phyloP scores from a whole-genome alignment of 2,797 vertebrate genomes.

The Alca torda region DNA sequence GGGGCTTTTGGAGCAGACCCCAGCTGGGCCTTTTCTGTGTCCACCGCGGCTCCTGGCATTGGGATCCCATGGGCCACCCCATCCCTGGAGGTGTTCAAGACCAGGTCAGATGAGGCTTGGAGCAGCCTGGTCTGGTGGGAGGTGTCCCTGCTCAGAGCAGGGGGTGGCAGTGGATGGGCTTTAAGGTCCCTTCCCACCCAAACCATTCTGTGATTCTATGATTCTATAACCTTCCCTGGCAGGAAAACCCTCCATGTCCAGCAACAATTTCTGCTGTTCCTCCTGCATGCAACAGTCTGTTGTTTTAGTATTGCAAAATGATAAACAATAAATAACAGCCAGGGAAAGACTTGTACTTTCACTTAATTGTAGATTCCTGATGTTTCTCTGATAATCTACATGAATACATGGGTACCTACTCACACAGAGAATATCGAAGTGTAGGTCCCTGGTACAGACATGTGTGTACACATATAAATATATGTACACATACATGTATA shows the following conservation, averaged over 20 bases:
- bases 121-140: not conserved
- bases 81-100: no score
- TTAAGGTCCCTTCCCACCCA: not conserved
- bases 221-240: not conserved
- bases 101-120: not conserved
- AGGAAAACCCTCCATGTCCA: not conserved
- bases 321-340: not conserved
- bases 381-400: not conserved
- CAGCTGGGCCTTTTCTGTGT: accelerated
- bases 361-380: not conserved
- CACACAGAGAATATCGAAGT: accelerated
- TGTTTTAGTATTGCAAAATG: accelerated
- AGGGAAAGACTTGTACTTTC: not conserved
- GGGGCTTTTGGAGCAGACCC: not conserved
- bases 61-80: not conserved
- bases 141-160: not conserved
- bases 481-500: accelerated
- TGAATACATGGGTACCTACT: accelerated
- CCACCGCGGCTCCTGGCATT: not conserved
- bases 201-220: not conserved
- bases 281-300: accelerated
- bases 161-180: not conserved
- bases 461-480: accelerated
- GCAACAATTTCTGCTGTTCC: not conserved
- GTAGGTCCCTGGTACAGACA: not conserved